Evolutionary conservation across 2,888 invertebrate species (phyloP), one percentile per base, ranked within the genome.

Genomic region (Melanargia galathea): DNA sequence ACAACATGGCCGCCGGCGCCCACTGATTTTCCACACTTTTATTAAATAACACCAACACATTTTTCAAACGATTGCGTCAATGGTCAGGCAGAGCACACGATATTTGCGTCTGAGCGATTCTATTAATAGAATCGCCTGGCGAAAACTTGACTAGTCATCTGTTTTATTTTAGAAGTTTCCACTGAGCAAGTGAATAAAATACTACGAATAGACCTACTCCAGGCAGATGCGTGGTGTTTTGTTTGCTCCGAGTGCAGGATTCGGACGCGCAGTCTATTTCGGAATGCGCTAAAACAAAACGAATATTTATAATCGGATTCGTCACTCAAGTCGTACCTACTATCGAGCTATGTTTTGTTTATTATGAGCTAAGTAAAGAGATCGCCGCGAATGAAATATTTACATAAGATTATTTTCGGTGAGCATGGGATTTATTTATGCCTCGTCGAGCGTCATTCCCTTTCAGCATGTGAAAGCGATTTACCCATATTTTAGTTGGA

Each of bases 61-160:
- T 91, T 91, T 89, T 88, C 84, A 81, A 78, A 73, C 81, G 80
- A 86, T 88, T 91, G 83, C 90, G 90, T 91, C 90, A 90, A 87
- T 88, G 84, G 81, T 81, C 84, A 82, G 83, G 76, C 82, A 73
- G 80, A 83, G 78, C 84, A 84, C 81, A 84, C 86, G 66, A 69
- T 69, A 87, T 90, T 88, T 89, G 85, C 89, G 90, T 88, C 83
- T 75, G 81, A 82, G 76, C 78, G 76, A 73, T 77, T n/a, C n/a
- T 90, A 90, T 87, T 84, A 82, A 86, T 90, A 91, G 87, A 77
- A 78, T 73, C 80, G 83, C 83, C 86, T 84, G 82, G 87, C 85
- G 81, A 84, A 86, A 88, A 87, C 77, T 82, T 82, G 78, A 84
- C 81, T 78, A 84, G 82, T 87, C 86, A 84, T 84, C 82, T 79